Conservation (phyloP, 2,797 vertebrate genomes). For the Liasis olivaceus region DNA sequence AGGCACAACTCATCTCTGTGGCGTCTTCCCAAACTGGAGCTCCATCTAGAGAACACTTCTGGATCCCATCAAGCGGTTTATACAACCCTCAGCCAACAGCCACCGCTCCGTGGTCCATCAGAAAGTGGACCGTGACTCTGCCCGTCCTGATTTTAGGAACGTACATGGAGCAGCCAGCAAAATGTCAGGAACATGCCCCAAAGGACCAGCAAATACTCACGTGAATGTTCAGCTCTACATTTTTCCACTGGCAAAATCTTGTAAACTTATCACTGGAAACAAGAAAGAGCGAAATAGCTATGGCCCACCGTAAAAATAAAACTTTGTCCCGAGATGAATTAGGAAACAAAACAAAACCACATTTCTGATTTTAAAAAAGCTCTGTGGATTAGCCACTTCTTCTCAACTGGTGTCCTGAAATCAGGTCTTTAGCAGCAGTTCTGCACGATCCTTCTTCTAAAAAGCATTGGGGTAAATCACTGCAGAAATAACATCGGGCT, state of each 20-base stretch:
- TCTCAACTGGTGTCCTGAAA: not conserved
- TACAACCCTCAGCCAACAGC: not conserved
- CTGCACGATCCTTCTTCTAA: not conserved
- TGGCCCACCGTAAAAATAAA: conserved; percentile 29
- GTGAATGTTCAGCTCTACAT: conserved; percentile 97
- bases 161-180: not conserved
- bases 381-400: not conserved
- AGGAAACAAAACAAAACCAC: not conserved
- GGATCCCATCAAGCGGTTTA: not conserved
- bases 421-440: not conserved
- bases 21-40: not conserved
- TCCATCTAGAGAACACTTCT: not conserved
- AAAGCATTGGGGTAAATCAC: not conserved
- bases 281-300: not conserved
- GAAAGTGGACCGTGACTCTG: fast-evolving
- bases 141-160: not conserved
- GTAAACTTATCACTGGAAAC: conserved; percentile 93
- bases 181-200: not conserved
- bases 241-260: conserved; percentile 98
- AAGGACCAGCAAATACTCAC: conserved; percentile 79
- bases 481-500: not conserved
- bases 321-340: not conserved
- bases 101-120: not conserved
- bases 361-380: not conserved
- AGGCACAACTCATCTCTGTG: not conserved